These are phyloP conservation scores for Campoplex capitator DNA, from an alignment of 2,888 invertebrate genomes.

Conservation along the genomic window DNA sequence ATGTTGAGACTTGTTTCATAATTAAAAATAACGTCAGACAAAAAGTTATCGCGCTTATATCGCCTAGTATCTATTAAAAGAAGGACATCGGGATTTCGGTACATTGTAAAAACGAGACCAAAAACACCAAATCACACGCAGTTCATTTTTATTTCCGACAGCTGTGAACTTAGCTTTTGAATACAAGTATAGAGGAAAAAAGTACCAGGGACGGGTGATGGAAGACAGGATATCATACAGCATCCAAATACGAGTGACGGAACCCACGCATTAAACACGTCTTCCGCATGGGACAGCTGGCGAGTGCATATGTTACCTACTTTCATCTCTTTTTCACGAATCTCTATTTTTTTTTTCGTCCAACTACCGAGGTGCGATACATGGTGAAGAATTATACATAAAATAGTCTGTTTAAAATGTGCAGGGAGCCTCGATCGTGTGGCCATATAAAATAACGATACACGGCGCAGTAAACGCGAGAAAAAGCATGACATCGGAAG, in stretches of 20 bases:
- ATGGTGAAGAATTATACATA: conserved; percentile 9
- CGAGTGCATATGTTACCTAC: conserved; percentile 49
- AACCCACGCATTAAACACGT: conserved; percentile 44
- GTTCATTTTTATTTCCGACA: conserved; percentile 71
- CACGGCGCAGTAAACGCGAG: background rate
- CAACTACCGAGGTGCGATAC: background rate
- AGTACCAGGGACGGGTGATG: background rate
- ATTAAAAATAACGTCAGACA: too few relatives aligned
- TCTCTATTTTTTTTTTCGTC: background rate
- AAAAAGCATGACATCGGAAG: background rate
- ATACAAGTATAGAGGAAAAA: conserved; percentile 30
- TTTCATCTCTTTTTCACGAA: conserved; percentile 26
- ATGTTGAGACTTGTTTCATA: too few relatives aligned
- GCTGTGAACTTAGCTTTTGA: conserved; percentile 69
- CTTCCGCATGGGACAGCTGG: conserved; percentile 66
- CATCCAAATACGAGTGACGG: conserved; percentile 47
- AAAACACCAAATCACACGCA: conserved; percentile 40
- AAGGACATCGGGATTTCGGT: conserved; percentile 13
- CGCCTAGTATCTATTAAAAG: background rate
- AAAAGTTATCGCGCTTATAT: too few relatives aligned
- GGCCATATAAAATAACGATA: conserved; percentile 60
- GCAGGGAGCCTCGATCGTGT: conserved; percentile 24
- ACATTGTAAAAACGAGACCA: conserved; percentile 13
- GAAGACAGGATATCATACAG: conserved; percentile 35
- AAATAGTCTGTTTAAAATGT: conserved; percentile 20